Base-by-base conservation (phyloP, 2,113 vertebrate species). In the Hippocampus zosterae region DNA sequence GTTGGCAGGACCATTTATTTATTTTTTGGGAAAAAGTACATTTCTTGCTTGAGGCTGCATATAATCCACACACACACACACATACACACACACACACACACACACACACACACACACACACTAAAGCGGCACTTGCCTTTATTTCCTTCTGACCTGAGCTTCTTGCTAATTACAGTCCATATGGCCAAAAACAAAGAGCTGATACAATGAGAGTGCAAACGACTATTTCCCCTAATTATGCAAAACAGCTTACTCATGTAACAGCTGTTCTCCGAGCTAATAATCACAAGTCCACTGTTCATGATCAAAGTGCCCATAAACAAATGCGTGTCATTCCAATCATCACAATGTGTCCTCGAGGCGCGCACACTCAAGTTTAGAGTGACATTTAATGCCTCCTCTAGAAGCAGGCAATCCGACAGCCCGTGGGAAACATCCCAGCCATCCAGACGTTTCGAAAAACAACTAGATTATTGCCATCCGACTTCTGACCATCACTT, bases 261-360 rank as follows among this genome's bases (percentile, higher is more conserved):
- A 70, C 76, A 84, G 75, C 68, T 84, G 79, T 55, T 18, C 63
- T 33, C 67, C 65, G 41, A 73, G 16, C 42, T 74, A 75, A 68
- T 53, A 71, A 57, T 57, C 70, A 56, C 53, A 48, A 37, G 59
- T 71, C 56, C 67, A 48, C 65, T 71, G 25, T 18, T 33, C 53
- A 48, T 23, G 48, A 82, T 79, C 62, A 77, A 80, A 82, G 70
- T 73, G 70, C 68, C 37, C 3, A 1, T 25, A 59, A 41, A 69
- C 15, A 33, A 40, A 59, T 70, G 18, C 64, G 41, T 64, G 42
- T 67, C 19, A 59, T 70, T 74, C 46, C 63, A 67, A 75, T 65
- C 44, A 78, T 52, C 50, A 64, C 33, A 70, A 60, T 23, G 64
- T 16, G 52, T 73, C 67, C 48, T 67, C 56, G 18, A 70, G 71